A percentile compares a stretch with the other conserved stretches of the same genome.
Evolutionary conservation across 92 coral and sea anemone genomes (phyloP).

Genomic region (Metridium senile): DNA sequence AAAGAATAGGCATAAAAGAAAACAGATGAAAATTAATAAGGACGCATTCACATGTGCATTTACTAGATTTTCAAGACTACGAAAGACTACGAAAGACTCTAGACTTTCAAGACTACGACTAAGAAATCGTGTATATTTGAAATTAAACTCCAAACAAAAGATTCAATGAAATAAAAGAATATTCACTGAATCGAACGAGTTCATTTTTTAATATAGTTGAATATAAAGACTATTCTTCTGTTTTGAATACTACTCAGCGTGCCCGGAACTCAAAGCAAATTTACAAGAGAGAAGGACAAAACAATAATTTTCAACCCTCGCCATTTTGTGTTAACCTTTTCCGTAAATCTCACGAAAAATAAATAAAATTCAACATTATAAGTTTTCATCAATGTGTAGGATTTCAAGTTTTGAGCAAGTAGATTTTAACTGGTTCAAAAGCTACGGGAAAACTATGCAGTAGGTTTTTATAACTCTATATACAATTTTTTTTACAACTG

Average conservation of each 20-base stretch:
- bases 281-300: background rate
- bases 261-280: background rate
- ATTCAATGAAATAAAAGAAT: background rate
- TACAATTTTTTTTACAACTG: too few species aligned
- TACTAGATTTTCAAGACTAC: too few species aligned
- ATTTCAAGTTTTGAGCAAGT: background rate
- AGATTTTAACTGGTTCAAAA: too few species aligned
- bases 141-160: background rate
- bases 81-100: too few species aligned
- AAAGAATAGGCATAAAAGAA: too few species aligned
- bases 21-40: too few species aligned
- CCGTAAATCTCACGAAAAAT: background rate
- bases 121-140: too few species aligned
- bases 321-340: background rate
- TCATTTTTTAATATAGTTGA: background rate
- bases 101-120: too few species aligned
- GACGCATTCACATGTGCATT: too few species aligned
- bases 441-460: too few species aligned
- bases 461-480: too few species aligned
- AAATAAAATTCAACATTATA: background rate
- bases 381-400: background rate
- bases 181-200: background rate
- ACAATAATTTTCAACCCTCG: background rate
- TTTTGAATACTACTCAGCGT: background rate
- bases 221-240: background rate